These are phyloP conservation scores for Formica selysi DNA, from an alignment of 1,140 invertebrate species.

Conservation along the genomic window DNA sequence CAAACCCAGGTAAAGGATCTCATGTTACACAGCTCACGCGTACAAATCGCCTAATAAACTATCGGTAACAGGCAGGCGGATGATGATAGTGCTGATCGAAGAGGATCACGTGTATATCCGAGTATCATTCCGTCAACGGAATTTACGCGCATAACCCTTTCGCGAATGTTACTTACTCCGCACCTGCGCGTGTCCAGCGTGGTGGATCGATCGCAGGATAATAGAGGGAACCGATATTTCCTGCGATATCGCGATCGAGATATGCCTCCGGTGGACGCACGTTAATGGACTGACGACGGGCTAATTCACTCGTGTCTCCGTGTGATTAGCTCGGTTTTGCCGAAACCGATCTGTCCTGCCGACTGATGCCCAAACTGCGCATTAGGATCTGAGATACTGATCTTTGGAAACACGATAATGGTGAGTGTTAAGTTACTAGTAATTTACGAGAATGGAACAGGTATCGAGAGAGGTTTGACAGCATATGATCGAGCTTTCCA, in stretches of 20 bases:
- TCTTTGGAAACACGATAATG: conserved; percentile 42
- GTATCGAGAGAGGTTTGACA: neutral
- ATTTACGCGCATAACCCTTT: conserved; percentile 50
- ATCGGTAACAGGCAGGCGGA: conserved; percentile 21
- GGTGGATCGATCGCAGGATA: conserved; percentile 29
- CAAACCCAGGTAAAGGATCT: neutral
- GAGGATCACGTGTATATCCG: conserved; percentile 44
- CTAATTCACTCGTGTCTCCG: conserved; percentile 53
- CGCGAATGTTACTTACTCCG: conserved; percentile 31
- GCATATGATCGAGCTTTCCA: neutral
- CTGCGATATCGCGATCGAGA: conserved; percentile 55
- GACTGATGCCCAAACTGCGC: conserved; percentile 17
- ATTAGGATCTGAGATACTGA: conserved; percentile 36
- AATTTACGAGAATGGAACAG: conserved; percentile 24
- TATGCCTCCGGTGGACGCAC: conserved; percentile 37
- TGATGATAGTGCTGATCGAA: conserved; percentile 46
- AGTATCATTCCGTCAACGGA: conserved; percentile 56
- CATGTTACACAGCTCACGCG: conserved; percentile 9
- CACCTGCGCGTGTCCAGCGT: conserved; percentile 40
- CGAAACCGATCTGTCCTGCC: conserved; percentile 37
- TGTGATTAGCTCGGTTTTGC: conserved; percentile 53
- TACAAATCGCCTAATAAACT: conserved; percentile 38
- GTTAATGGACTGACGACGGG: conserved; percentile 48
- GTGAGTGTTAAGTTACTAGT: conserved; percentile 40
- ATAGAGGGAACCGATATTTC: conserved; percentile 45